phyloP scores from a whole-genome alignment of 2,888 invertebrate species.

The Sepioteuthis lessoniana region DNA sequence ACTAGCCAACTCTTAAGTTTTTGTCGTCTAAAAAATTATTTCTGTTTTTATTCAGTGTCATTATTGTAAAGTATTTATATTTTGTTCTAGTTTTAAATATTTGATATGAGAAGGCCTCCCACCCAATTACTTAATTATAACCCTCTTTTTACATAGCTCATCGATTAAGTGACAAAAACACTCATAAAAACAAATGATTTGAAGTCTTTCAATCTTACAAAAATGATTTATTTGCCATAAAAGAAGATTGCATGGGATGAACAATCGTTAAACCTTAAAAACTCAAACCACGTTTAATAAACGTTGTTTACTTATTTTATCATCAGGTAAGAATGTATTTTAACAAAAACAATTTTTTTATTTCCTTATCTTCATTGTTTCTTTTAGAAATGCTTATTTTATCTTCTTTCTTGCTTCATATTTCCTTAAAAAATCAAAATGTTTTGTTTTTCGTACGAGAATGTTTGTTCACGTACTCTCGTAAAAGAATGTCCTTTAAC shows the following conservation, averaged over 20 bases:
- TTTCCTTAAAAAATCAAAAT: no score
- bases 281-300: not conserved
- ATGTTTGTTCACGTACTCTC: no score
- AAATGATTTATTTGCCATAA: not conserved
- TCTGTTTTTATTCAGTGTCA: not conserved
- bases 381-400: no score
- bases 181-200: not conserved
- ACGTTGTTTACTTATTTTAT: no score
- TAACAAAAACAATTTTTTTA: not conserved
- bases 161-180: not conserved
- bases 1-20: not conserved
- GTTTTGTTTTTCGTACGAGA: no score
- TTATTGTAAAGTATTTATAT: no score
- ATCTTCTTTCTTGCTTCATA: no score
- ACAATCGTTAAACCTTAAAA: not conserved
- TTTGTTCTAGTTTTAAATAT: no score
- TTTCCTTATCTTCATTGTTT: no score
- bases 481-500: no score
- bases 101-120: no score
- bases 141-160: not conserved
- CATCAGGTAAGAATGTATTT: not conserved
- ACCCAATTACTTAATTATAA: no score
- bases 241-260: not conserved
- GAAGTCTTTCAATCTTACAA: not conserved
- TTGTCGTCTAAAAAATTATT: not conserved